Evolutionary conservation across 1,140 invertebrate genomes (phyloP).

Genomic region (Drosophila truncata): DNA sequence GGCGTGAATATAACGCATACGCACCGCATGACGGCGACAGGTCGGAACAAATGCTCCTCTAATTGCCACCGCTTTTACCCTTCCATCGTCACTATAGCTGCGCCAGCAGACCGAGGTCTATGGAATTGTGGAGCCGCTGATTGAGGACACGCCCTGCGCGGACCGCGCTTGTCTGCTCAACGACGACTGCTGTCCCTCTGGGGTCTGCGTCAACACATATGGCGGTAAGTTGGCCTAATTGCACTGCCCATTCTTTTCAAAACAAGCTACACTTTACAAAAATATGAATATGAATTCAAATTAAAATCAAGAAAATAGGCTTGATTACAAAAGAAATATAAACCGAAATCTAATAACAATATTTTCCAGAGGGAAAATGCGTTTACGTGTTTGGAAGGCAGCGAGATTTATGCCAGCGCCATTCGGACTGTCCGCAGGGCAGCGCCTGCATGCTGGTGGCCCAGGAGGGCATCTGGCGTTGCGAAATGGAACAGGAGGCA

Average conservation of each 20-base stretch:
- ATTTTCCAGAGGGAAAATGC: constrained; percentile 88
- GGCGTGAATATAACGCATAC: constrained; percentile 40
- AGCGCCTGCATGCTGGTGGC: constrained; percentile 88
- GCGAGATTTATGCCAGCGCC: constrained; percentile 90
- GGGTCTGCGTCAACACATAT: constrained; percentile 90
- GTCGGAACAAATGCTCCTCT: constrained; percentile 29
- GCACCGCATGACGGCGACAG: constrained; percentile 28
- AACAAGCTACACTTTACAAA: background rate
- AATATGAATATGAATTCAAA: background rate
- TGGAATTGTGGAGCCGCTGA: constrained; percentile 86
- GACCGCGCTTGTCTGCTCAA: constrained; percentile 89
- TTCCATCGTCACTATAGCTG: constrained; percentile 28
- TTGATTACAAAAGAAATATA: too few species aligned
- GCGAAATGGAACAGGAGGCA: constrained; percentile 86
- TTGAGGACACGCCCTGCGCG: constrained; percentile 88
- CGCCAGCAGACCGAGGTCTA: constrained; percentile 72
- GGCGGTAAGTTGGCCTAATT: constrained; percentile 87
- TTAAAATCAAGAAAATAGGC: background rate
- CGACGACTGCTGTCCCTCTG: constrained; percentile 91
- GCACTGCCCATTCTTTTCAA: background rate
- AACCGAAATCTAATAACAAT: background rate
- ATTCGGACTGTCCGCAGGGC: constrained; percentile 91
- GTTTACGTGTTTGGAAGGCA: constrained; percentile 90
- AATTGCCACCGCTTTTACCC: constrained; percentile 49
- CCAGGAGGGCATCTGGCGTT: constrained; percentile 90